These are phyloP conservation scores for Eidolon helvum DNA, from an alignment of 2,113 vertebrate genomes.

Conservation along the genomic window DNA sequence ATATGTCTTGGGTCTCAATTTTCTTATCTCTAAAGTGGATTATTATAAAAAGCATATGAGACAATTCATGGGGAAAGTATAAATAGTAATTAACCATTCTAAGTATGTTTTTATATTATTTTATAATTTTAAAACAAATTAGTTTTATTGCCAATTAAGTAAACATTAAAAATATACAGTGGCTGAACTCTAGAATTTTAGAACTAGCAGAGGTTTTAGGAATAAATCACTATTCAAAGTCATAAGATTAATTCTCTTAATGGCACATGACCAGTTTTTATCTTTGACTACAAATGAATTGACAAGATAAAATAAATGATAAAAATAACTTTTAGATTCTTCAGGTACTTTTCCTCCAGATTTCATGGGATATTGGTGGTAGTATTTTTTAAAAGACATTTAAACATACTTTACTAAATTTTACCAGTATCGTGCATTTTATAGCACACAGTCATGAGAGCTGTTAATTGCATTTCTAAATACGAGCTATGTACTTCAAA, in stretches of 20 bases:
- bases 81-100: background rate
- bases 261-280: fast-evolving
- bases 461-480: constrained; percentile 47
- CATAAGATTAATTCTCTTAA: background rate
- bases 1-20: background rate
- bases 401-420: background rate
- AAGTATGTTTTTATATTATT: background rate
- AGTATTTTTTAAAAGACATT: background rate
- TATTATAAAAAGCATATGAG: background rate
- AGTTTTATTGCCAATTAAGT: background rate
- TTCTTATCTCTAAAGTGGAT: background rate
- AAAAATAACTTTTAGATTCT: too few species aligned
- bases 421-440: background rate
- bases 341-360: background rate
- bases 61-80: background rate
- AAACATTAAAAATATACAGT: background rate
- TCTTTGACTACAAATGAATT: too few species aligned
- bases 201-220: background rate
- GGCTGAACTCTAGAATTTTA: background rate
- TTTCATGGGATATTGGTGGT: background rate
- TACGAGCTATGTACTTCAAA: constrained; percentile 28
- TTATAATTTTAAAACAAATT: background rate
- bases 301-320: too few species aligned
- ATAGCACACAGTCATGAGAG: background rate
- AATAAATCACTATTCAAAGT: background rate